A percentile compares a stretch with the other conserved stretches of the same genome.
These are phyloP conservation scores for Zaprionus lachaisei DNA, from an alignment of 1,140 invertebrate genomes.

Conservation along the genomic window DNA sequence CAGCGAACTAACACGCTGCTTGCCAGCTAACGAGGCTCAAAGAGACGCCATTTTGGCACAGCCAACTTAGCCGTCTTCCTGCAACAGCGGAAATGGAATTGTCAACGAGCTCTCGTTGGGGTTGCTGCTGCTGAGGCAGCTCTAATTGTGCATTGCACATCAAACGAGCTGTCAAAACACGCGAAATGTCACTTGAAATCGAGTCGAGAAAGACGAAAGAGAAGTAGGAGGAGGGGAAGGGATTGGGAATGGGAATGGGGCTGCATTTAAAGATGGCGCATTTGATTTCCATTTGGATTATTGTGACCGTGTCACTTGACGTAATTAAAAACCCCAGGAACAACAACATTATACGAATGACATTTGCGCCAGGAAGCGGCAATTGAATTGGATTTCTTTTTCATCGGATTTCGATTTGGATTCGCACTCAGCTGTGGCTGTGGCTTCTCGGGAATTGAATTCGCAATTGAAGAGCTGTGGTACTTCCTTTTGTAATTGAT, in stretches of 20 bases:
- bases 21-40: constrained; percentile 12
- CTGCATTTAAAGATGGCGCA: constrained; percentile 64
- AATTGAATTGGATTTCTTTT: constrained; percentile 51
- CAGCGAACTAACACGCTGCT: constrained; percentile 1
- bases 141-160: constrained; percentile 51
- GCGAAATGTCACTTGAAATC: constrained; percentile 68
- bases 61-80: constrained; percentile 17
- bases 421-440: neutral
- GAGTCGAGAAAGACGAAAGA: constrained; percentile 10
- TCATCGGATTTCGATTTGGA: neutral
- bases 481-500: constrained; percentile 73
- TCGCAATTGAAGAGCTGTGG: constrained; percentile 12
- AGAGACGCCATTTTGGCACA: constrained; percentile 25
- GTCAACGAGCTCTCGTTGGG: constrained; percentile 20
- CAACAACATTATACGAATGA: constrained; percentile 51
- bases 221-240: neutral
- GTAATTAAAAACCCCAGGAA: constrained; percentile 67
- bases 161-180: constrained; percentile 66
- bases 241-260: neutral
- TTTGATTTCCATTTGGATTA: constrained; percentile 75
- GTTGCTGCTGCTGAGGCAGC: constrained; percentile 6
- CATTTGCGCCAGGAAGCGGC: constrained; percentile 74
- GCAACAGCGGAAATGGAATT: constrained; percentile 38
- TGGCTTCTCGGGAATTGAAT: neutral
- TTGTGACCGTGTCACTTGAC: constrained; percentile 70